Evolutionary conservation across 2,797 vertebrate species (phyloP), one percentile per base, ranked within the genome.

Genomic region (Antrozous pallidus): DNA sequence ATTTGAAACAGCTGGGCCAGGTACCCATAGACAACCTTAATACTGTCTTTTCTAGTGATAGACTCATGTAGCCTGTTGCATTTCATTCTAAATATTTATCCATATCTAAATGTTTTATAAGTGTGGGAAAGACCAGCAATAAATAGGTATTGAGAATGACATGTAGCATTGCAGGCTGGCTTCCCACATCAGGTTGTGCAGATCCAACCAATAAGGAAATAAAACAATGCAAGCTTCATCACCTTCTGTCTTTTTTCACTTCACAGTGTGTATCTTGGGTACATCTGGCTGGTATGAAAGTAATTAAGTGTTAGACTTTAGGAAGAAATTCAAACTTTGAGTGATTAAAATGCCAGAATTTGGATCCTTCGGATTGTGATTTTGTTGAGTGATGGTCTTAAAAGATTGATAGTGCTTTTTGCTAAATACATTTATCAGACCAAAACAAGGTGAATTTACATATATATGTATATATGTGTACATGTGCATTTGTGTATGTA

Each of bases 31-130:
- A 40, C 6, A 92, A 26, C 38, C 20, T 88, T 33, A 42, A n/a
- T n/a, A 12, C n/a, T 58, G 6, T 73, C 8, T 71, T 82, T 82
- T 84, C 78, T 58, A 83, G 45, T 89, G 89, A 71, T 80, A 75
- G 95, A 89, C 92, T 94, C 93, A 84, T 49, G 77, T 45, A 33
- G 10, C 17, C 92, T 42, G 20, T 93, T 97, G 90, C 84, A 94
- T 97, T 88, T 84, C 33, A 95, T 82, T 93, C 38, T 96, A 4
- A 56, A 18, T 70, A 40, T 38, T 40, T 74, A 67, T 69, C 1
- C 54, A 42, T 56, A 67, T n/a, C 61, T 10, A n/a, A 31, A 26
- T 74, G 28, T 65, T 61, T 73, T 56, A 10, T 56, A 75, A 70
- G 47, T 6, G 6, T 38, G 38, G 45, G 11, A 40, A 88, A 92